Evolutionary conservation across 2,797 vertebrate species (phyloP), one percentile per base, ranked within the genome.

Genomic region (Poeciliopsis presidionis): DNA sequence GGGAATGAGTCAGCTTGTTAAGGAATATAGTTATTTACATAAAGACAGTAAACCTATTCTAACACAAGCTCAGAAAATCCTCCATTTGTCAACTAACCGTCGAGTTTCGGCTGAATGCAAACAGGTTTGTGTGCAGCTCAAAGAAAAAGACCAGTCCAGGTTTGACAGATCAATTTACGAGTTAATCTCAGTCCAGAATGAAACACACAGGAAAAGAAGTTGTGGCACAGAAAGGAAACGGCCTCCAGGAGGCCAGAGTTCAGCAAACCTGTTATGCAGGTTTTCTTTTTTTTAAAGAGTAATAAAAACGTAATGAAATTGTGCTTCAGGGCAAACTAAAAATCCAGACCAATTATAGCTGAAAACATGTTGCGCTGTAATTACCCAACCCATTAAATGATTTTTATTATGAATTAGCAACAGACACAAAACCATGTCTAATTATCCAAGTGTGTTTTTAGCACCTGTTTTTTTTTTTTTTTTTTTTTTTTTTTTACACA

Each of bases 161-260:
- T 51, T 76, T 79, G 20, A 65, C 46, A 30, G 83, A 91, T 91
- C 85, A 5, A 33, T 88, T 92, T 86, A 91, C 90, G 79, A 5
- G 73, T 47, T 67, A 76, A 36, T 85, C 79, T 87, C 78, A 36
- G 36, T 71, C 43, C 33, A 36, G 65, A 79, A 65, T 28, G 78
- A 84, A 69, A 81, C 63, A 67, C 28, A 76, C 63, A 79, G 77
- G 71, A 75, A 81, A 84, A 45, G 22, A 53, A 2, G 71, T 67
- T 51, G 51, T 51, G 7, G 67, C 71, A 8, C n/a, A 18, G 67
- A 72, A 22, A 86, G 79, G 82, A 86, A 87, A 74, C 65, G 22
- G 76, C 16, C 49, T 20, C 20, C 28, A 11, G 51, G 45, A 78
- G 86, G 84, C 80, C 73, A 76, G 45, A 78, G 84, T 85, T 92